Evolutionary conservation across 2,797 vertebrate genomes (phyloP), one percentile per base, ranked within the genome.

Genomic region (Pseudochirops cupreus): DNA sequence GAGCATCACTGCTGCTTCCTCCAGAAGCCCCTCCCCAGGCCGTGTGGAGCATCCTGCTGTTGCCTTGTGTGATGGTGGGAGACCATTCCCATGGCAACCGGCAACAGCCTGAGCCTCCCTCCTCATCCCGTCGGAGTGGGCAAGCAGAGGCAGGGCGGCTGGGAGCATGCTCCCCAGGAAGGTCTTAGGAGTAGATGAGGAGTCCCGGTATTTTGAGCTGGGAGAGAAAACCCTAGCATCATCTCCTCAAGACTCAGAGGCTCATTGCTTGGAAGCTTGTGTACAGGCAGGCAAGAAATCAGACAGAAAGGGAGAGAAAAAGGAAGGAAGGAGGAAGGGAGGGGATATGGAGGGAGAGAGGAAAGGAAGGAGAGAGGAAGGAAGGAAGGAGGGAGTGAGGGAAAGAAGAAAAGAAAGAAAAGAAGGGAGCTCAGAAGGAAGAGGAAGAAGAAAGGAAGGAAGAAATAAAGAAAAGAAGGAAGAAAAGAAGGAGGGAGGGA

Each of bases 321-420:
- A 13, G 29, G 29, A 62, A 62, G 10, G 10, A 59, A 31, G 58
- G 58, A 13, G 31, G 12, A 11, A 62, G 11, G 58, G 11, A 13
- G 12, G 29, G 52, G 2, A 52, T 52, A 52, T 52, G 52, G 31
- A 33, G 4, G 29, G 1, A 33, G 3, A 1, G 10, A 28, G 9
- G 7, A 3, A 13, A 2, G 29, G 9, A 31, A 4, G 11, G 1
- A 62, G 59, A 0, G 3, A 31, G 3, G 10, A 4, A 13, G 0
- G 6, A 12, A 12, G 29, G 28, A 31, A 59, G 29, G 12, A 14
- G 4, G 29, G 31, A 14, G 3, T 0, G 10, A 28, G 1, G 3
- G 29, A 4, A 31, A 2, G 11, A 13, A 59, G 11, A 12, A 0
- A 12, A 29, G 2, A 12, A 5, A 62, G 0, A 12, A 14, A 62